Evolutionary conservation across 2,797 vertebrate genomes (phyloP).

Genomic region (Gymnocypris eckloni): DNA sequence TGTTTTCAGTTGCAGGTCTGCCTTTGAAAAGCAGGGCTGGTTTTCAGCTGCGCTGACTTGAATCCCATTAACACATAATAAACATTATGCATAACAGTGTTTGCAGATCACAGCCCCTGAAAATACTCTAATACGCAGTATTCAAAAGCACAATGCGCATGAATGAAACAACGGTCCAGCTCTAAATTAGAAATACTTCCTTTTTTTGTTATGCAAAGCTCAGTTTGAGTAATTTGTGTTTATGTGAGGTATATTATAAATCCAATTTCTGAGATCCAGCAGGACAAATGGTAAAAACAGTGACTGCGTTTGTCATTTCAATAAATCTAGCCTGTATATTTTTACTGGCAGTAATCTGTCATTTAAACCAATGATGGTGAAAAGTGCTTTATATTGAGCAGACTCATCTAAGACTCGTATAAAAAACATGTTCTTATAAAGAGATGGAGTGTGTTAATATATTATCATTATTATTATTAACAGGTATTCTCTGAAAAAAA

Average conservation of each 20-base stretch:
- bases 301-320: conserved; percentile 38
- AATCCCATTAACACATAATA: conserved; percentile 65
- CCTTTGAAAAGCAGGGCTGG: conserved; percentile 66
- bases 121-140: conserved; percentile 22
- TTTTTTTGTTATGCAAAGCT: conserved; percentile 61
- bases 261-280: conserved; percentile 6
- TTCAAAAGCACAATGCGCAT: conserved; percentile 52
- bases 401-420: conserved; percentile 54
- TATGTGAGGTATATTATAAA: conserved; percentile 56
- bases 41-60: conserved; percentile 68
- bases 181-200: conserved; percentile 44
- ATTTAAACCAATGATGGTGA: conserved; percentile 60
- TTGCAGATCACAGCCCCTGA: conserved; percentile 46
- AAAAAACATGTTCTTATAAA: conserved; percentile 63
- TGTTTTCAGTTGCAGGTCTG: conserved; percentile 68
- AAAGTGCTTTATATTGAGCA: conserved; percentile 63
- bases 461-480: not conserved
- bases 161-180: conserved; percentile 40
- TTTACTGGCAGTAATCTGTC: conserved; percentile 63
- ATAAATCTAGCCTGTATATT: conserved; percentile 51
- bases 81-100: conserved; percentile 47
- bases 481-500: not conserved
- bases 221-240: conserved; percentile 15
- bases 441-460: not conserved
- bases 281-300: conserved; percentile 36